Evolutionary conservation across 92 coral and sea anemone species (phyloP), one percentile per base, ranked within the genome.

Genomic region (Porites cylindrica): DNA sequence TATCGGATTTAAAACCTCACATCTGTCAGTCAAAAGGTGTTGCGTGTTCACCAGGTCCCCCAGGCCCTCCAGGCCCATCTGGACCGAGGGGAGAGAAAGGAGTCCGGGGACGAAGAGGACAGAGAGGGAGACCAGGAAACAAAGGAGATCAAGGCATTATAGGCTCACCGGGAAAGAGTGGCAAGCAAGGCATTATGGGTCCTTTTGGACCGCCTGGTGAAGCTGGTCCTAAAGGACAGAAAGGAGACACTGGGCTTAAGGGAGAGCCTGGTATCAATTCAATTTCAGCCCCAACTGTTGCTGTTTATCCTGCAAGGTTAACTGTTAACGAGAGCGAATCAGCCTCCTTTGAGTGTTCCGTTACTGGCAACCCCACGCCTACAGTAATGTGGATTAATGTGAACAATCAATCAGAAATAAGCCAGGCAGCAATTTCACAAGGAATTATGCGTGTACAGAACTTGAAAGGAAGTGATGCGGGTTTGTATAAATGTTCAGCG

Each of bases 251-350:
- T 6, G 91, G 87, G 10, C 77, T 6, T 0, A 78, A 69, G 62
- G 90, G 90, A 6, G 86, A 87, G 68, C 90, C 81, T 8, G 90
- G 90, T 13, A 63, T 80, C 29, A 26, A 26, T 26, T 26, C 29
- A 1, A 26, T 26, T 26, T 26, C 29, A 26, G 29, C 29, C 29
- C 29, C 29, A 26, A 26, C 29, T 26, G 29, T 26, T 26, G 29
- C 1, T 26, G 29, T 26, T 26, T 26, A 26, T 26, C 29, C 29
- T 26, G 29, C 29, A 26, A 26, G 29, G 29, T 26, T 26, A 26
- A 26, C 29, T 26, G 29, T 26, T 26, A 26, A 26, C 29, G 29
- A 26, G 29, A 26, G 29, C 29, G 29, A 26, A 26, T 26, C 29
- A 26, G 29, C 29, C 29, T 26, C 29, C 29, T 26, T 26, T 26